phyloP scores from a whole-genome alignment of 2,113 vertebrate species.

The Myrmecobius fasciatus region DNA sequence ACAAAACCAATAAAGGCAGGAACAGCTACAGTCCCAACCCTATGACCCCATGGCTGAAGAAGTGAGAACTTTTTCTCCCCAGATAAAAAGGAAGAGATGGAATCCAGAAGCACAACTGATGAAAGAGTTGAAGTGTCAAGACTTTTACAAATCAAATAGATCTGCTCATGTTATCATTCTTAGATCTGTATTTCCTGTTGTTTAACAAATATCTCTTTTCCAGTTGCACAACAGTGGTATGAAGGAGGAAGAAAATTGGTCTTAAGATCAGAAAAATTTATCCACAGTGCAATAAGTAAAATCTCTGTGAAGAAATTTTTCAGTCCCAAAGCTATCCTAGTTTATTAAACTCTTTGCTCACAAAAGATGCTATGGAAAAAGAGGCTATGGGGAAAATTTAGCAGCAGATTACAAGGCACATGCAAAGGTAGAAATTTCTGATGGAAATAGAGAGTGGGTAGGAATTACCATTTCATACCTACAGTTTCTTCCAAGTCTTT shows the following conservation, averaged over 20 bases:
- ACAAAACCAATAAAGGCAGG: conserved; percentile 3
- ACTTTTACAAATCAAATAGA: conserved; percentile 32
- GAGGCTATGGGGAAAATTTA: conserved; percentile 25
- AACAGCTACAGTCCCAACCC: not conserved
- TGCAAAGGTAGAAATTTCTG: not conserved
- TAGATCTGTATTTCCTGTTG: conserved; percentile 43
- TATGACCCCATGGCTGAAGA: not conserved
- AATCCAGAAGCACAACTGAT: conserved; percentile 30
- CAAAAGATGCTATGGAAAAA: conserved; percentile 48
- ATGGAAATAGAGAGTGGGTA: not conserved
- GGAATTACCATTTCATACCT: too few species aligned
- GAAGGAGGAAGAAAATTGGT: conserved; percentile 16
- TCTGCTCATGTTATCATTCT: not conserved
- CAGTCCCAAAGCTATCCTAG: not conserved
- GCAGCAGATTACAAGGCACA: conserved; percentile 43
- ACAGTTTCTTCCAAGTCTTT: not conserved
- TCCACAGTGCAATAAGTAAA: not conserved
- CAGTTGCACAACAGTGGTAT: not conserved
- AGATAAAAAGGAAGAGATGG: conserved; percentile 23
- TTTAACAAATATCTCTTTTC: conserved; percentile 34
- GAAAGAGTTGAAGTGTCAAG: conserved; percentile 24
- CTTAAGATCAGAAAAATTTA: conserved; percentile 31
- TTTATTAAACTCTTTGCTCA: not conserved
- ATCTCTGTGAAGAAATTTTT: not conserved
- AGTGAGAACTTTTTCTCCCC: not conserved